Evolutionary conservation across 2,888 invertebrate genomes (phyloP).

Genomic region (Scaptomyza reducta): DNA sequence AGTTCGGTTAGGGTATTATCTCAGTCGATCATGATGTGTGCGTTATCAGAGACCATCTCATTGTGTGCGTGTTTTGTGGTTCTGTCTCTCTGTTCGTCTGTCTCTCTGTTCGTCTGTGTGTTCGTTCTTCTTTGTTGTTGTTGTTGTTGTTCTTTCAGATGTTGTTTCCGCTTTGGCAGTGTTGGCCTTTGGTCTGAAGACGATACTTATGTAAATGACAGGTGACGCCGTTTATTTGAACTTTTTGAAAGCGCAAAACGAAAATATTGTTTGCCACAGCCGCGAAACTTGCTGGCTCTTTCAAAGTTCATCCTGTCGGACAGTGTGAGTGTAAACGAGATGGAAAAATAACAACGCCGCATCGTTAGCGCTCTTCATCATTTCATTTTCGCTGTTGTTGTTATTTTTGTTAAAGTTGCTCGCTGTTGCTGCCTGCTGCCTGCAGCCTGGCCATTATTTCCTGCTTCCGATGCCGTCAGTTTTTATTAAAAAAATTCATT

Average conservation of each 20-base stretch:
- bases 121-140: neutral
- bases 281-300: neutral
- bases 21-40: neutral
- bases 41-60: neutral
- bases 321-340: neutral
- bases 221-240: slow-evolving; percentile 62
- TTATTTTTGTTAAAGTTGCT: neutral
- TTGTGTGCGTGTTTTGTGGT: neutral
- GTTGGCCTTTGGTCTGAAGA: slow-evolving; percentile 16
- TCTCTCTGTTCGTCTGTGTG: neutral
- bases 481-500: slow-evolving; percentile 71
- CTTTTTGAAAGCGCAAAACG: slow-evolving; percentile 26
- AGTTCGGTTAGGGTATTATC: neutral
- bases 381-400: slow-evolving; percentile 32
- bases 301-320: too few relatives aligned
- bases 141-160: neutral
- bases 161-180: slow-evolving; percentile 17
- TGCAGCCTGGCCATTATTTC: slow-evolving; percentile 50
- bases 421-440: slow-evolving; percentile 3
- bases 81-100: neutral
- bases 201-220: slow-evolving; percentile 58
- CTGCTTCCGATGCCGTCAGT: slow-evolving; percentile 48
- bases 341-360: slow-evolving; percentile 12
- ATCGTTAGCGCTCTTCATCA: slow-evolving; percentile 30
- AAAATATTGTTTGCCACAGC: slow-evolving; percentile 26